These are phyloP conservation scores for Sepiola atlantica DNA, from an alignment of 2,888 invertebrate genomes.

Conservation along the genomic window DNA sequence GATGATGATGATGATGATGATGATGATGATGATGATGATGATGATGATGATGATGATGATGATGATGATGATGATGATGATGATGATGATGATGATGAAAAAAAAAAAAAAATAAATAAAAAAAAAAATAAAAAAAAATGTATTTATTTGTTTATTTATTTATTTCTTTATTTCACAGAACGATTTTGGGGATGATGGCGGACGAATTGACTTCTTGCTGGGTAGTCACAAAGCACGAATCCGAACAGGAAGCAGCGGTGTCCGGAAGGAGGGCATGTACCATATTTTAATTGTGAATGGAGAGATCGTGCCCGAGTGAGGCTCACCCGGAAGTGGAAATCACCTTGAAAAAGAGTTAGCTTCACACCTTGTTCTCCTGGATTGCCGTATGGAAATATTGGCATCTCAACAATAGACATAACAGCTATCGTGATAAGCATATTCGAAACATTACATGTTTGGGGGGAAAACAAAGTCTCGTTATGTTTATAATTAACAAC, in stretches of 20 bases:
- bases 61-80: too few species aligned
- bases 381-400: not conserved
- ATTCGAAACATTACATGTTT: not conserved
- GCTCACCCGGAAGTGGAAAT: conserved; percentile 9
- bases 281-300: not conserved
- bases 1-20: too few species aligned
- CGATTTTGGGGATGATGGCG: not conserved
- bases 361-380: not conserved
- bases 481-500: not conserved
- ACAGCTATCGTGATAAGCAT: not conserved
- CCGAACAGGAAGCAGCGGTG: not conserved
- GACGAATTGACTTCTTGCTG: not conserved
- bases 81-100: too few species aligned
- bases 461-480: not conserved
- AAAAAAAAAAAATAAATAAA: too few species aligned
- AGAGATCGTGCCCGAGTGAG: not conserved
- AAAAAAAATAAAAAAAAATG: too few species aligned
- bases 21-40: too few species aligned
- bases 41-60: too few species aligned
- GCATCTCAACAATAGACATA: not conserved
- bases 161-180: not conserved
- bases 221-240: not conserved
- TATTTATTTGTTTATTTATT: too few species aligned
- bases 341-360: not conserved
- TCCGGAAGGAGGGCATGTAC: not conserved